Evolutionary conservation across 2,797 vertebrate genomes (phyloP).

Genomic region (Dallia pectoralis): DNA sequence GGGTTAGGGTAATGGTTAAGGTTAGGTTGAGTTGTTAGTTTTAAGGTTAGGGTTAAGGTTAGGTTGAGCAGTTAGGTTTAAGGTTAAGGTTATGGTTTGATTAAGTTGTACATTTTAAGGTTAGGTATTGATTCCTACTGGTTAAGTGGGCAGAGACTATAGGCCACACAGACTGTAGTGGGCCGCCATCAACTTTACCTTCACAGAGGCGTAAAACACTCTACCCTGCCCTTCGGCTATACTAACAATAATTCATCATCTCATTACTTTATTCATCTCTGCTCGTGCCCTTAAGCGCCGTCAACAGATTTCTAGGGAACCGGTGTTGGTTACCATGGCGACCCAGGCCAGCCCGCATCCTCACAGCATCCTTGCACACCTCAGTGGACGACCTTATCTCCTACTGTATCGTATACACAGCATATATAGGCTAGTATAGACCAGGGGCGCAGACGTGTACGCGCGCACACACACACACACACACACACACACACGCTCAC

Average conservation of each 20-base stretch:
- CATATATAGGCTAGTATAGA: background rate
- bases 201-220: slow-evolving; percentile 35
- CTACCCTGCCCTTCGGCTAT: slow-evolving; percentile 53
- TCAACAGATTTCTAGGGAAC: slow-evolving; percentile 58
- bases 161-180: slow-evolving; percentile 48
- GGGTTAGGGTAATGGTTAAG: too few relatives aligned
- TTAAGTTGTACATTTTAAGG: too few relatives aligned
- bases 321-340: slow-evolving; percentile 73
- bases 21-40: too few relatives aligned
- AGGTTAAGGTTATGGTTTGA: too few relatives aligned
- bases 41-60: too few relatives aligned
- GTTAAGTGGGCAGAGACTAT: slow-evolving; percentile 23
- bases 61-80: too few relatives aligned
- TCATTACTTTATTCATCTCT: slow-evolving; percentile 69
- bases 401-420: background rate
- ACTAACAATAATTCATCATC: slow-evolving; percentile 69
- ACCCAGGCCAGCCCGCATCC: slow-evolving; percentile 73
- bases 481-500: too few relatives aligned
- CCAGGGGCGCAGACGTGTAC: too few relatives aligned
- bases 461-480: too few relatives aligned
- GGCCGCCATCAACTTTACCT: slow-evolving; percentile 59
- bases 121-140: too few relatives aligned
- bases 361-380: slow-evolving; percentile 29
- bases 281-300: slow-evolving; percentile 62
- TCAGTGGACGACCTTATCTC: slow-evolving; percentile 54